A percentile compares a stretch with the other conserved stretches of the same genome.
Evolutionary conservation across 2,797 vertebrate genomes (phyloP).

Genomic region (Darevskia nairensis): DNA sequence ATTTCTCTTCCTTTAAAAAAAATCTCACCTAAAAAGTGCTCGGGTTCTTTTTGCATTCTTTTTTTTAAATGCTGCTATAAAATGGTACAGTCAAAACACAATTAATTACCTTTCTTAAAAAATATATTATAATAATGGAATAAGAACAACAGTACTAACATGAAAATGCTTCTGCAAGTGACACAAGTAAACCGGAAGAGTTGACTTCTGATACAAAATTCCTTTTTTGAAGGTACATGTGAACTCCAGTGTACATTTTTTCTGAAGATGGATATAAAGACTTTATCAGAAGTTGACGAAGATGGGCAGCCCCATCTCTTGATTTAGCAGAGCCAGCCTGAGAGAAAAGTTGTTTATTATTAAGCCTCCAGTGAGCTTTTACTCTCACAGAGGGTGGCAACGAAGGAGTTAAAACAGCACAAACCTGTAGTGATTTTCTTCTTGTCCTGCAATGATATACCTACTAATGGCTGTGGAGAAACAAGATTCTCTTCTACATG

Average conservation of each 20-base stretch:
- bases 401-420: background rate
- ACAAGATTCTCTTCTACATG: background rate
- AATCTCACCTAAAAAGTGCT: conserved; percentile 71
- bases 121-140: conserved; percentile 49
- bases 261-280: conserved; percentile 42
- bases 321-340: background rate
- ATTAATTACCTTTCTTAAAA: conserved; percentile 45
- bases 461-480: background rate
- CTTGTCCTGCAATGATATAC: background rate
- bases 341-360: background rate
- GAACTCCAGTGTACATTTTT: conserved; percentile 59
- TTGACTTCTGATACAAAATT: background rate
- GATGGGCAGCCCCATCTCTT: background rate
- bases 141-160: conserved; percentile 20
- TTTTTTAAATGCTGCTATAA: conserved; percentile 62
- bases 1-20: conserved; percentile 56
- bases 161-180: conserved; percentile 39
- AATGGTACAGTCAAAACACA: conserved; percentile 58
- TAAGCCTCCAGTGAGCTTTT: background rate
- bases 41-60: conserved; percentile 4
- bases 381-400: background rate
- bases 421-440: background rate
- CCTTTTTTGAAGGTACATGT: conserved; percentile 28
- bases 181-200: conserved; percentile 15
- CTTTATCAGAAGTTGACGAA: background rate